Conservation (phyloP, 2,797 vertebrate species). For the Sebastes oblongus region DNA sequence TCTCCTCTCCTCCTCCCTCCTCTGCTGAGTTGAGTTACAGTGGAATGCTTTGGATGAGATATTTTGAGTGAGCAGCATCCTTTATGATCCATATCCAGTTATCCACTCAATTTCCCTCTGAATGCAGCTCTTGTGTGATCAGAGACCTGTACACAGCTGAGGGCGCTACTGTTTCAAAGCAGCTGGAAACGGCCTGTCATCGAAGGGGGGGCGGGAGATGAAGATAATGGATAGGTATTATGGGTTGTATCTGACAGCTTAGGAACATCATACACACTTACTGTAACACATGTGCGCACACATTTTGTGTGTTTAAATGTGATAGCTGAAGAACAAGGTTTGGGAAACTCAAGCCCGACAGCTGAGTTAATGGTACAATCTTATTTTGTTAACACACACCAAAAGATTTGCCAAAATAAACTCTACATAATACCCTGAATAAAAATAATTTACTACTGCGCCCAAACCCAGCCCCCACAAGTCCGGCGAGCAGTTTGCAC, state of each 20-base stretch:
- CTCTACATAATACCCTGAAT: background rate
- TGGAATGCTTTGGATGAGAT: slow-evolving; percentile 67
- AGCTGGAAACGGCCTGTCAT: slow-evolving; percentile 75
- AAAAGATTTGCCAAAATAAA: background rate
- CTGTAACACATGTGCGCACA: slow-evolving; percentile 14
- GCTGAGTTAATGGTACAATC: background rate
- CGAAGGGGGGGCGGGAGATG: slow-evolving; percentile 14
- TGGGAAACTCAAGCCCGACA: slow-evolving; percentile 4
- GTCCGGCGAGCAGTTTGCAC: background rate
- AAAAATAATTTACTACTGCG: background rate
- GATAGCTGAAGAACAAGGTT: slow-evolving; percentile 6
- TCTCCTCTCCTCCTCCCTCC: slow-evolving; percentile 15
- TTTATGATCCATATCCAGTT: slow-evolving; percentile 60
- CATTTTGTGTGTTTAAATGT: slow-evolving; percentile 16
- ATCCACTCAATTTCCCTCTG: slow-evolving; percentile 59
- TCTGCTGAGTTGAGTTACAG: slow-evolving; percentile 56
- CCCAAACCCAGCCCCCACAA: background rate
- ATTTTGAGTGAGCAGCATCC: slow-evolving; percentile 58
- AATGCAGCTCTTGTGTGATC: slow-evolving; percentile 74
- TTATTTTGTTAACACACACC: background rate
- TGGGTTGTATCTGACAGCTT: slow-evolving; percentile 45
- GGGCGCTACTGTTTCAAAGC: slow-evolving; percentile 76
- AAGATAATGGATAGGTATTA: slow-evolving; percentile 66
- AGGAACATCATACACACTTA: slow-evolving; percentile 28
- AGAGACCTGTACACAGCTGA: slow-evolving; percentile 66